Base-by-base conservation (phyloP, 2,888 invertebrate species). In the Autographa pulchrina region DNA sequence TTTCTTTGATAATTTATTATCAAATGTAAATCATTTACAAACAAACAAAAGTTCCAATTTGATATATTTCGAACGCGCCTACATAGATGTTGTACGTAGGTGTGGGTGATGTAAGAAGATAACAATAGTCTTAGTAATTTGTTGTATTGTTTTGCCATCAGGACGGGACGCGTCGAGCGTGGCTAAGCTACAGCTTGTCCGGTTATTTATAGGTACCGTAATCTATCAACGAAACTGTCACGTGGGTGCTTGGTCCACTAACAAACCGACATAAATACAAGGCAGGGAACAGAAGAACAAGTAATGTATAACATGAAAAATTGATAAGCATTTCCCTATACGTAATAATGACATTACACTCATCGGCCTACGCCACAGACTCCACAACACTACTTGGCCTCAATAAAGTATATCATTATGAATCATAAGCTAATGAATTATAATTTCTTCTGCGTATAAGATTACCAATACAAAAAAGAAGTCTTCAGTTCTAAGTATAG, bases 81-180 rank as follows among this genome's bases (percentile, higher is more conserved):
- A 81, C 86, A 77, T 65, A 65, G 41, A 64, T 60, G 25, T 31
- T 64, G 32, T 59, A 75, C 83, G 84, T 86, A 81, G 70, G 82
- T 76, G 86, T 82, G 59, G 69, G 79, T 89, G 88, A 88, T 84
- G 86, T 85, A 89, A 86, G 82, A 78, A 77, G 80, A 77, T 77
- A 86, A 85, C 87, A 88, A 88, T 87, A 84, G 81, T 76, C 71
- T 77, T 75, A 65, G 81, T 86, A 86, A 87, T 88, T 83, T 82
- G 85, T 85, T 81, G 83, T 86, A 89, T 89, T 90, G 89, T 88
- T 88, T 86, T 83, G 83, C 81, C 78, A 84, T 86, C 85, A 83
- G 68, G 48, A 48, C 78, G 77, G 75, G 75, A 85, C 78, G 85
- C 79, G 77, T 59, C 66, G 79, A 66, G 81, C 75, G 68, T 84